These are phyloP conservation scores for Yponomeuta cagnagella DNA, from an alignment of 2,888 invertebrate genomes.

Conservation along the genomic window DNA sequence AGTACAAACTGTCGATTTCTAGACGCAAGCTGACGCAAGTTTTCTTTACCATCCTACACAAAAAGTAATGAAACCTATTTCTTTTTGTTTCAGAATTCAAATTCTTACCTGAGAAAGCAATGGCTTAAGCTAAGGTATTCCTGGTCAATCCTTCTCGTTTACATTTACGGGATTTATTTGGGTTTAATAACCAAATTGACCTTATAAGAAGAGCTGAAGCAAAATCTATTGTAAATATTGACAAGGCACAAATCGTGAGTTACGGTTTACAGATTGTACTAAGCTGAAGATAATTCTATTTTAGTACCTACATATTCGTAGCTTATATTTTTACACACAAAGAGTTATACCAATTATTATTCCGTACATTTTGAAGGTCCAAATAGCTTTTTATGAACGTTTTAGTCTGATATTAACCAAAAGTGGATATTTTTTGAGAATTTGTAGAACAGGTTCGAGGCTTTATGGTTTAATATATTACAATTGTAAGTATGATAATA, in stretches of 20 bases:
- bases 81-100: conserved; percentile 39
- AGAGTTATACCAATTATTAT: background rate
- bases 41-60: background rate
- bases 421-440: background rate
- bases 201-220: background rate
- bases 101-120: conserved; percentile 38
- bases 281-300: too few species aligned
- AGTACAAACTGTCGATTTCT: too few species aligned
- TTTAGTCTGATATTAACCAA: background rate
- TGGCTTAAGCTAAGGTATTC: conserved; percentile 46
- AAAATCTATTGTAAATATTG: background rate
- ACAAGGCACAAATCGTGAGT: too few species aligned
- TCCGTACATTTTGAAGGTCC: background rate
- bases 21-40: too few species aligned
- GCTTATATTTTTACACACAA: background rate
- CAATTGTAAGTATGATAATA: background rate
- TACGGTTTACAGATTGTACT: too few species aligned
- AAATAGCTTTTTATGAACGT: background rate
- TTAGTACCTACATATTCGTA: too few species aligned
- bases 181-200: conserved; percentile 31
- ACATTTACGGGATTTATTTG: conserved; percentile 52
- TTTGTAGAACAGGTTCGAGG: background rate
- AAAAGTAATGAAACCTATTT: conserved; percentile 4
- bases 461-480: background rate
- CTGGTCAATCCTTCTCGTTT: conserved; percentile 54